Percentiles rank a stretch among this genome's conserved stretches.
phyloP scores from a whole-genome alignment of 2,888 invertebrate species.

The Pelosia muscerda region DNA sequence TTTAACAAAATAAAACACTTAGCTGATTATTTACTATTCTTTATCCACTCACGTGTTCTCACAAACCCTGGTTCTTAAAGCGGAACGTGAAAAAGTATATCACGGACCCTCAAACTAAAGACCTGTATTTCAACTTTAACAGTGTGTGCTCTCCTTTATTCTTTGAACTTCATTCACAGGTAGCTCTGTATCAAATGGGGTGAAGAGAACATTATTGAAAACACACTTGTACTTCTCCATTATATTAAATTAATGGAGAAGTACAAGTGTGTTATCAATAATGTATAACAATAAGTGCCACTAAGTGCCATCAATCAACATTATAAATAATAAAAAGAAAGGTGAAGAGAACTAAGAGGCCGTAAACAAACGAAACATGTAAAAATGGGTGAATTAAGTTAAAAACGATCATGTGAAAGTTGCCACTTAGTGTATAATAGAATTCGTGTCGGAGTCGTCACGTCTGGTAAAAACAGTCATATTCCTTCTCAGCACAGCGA shows the following conservation, averaged over 20 bases:
- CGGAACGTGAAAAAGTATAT: not conserved
- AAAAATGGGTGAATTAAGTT: too few relatives aligned
- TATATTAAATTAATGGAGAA: too few relatives aligned
- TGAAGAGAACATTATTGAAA: too few relatives aligned
- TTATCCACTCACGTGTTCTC: not conserved
- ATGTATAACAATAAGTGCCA: too few relatives aligned
- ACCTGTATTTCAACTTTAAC: not conserved
- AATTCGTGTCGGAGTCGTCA: constrained; percentile 12
- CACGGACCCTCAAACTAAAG: not conserved
- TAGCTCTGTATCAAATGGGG: not conserved
- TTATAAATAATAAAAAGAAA: too few relatives aligned
- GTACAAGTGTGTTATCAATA: too few relatives aligned
- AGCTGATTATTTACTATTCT: constrained; percentile 4
- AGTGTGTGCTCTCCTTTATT: not conserved
- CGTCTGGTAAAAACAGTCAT: constrained; percentile 7
- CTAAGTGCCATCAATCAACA: too few relatives aligned
- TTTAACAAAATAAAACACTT: not conserved
- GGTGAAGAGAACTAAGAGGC: not conserved
- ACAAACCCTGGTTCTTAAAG: not conserved
- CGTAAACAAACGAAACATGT: not conserved
- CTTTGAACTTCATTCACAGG: not conserved
- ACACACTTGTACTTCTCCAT: too few relatives aligned
- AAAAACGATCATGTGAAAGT: not conserved
- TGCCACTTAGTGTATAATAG: not conserved
- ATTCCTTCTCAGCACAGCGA: constrained; percentile 13